Percentiles rank a stretch among this genome's conserved stretches.
Conservation (phyloP, 2,797 vertebrate species). For the Gymnodraco acuticeps region DNA sequence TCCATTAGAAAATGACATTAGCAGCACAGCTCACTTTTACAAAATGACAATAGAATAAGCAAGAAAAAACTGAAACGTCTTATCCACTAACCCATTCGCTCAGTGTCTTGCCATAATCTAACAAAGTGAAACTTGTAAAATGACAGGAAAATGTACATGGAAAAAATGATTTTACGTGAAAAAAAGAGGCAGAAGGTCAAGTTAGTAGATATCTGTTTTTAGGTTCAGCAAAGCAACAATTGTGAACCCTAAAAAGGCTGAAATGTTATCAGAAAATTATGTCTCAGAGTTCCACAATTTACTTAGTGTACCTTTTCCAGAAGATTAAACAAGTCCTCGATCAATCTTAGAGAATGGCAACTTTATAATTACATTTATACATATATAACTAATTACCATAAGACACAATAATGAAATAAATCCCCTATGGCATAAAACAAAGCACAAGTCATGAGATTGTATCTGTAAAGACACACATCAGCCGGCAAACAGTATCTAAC, state of each 20-base stretch:
- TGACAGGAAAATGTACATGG: too few species aligned
- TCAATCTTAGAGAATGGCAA: not conserved
- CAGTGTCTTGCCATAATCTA: too few species aligned
- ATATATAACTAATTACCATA: not conserved
- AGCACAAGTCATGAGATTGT: not conserved
- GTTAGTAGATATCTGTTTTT: not conserved
- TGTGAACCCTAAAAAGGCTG: not conserved
- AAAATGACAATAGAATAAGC: not conserved
- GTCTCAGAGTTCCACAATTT: not conserved
- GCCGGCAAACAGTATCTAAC: not conserved
- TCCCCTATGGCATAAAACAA: not conserved
- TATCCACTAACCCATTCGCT: not conserved
- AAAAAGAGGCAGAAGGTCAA: not conserved
- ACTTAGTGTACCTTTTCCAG: not conserved
- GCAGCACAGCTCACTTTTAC: not conserved
- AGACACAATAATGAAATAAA: not conserved
- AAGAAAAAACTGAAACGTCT: not conserved
- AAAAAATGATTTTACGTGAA: not conserved
- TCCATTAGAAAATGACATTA: not conserved
- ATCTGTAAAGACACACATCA: not conserved
- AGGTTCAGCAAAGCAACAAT: not conserved
- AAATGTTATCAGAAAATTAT: not conserved
- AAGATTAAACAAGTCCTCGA: not conserved
- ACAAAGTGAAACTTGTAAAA: too few species aligned
- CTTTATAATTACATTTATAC: not conserved